Evolutionary conservation across 2,888 invertebrate species (phyloP), one percentile per base, ranked within the genome.

Genomic region (Ashinkailepas kermadecensis): DNA sequence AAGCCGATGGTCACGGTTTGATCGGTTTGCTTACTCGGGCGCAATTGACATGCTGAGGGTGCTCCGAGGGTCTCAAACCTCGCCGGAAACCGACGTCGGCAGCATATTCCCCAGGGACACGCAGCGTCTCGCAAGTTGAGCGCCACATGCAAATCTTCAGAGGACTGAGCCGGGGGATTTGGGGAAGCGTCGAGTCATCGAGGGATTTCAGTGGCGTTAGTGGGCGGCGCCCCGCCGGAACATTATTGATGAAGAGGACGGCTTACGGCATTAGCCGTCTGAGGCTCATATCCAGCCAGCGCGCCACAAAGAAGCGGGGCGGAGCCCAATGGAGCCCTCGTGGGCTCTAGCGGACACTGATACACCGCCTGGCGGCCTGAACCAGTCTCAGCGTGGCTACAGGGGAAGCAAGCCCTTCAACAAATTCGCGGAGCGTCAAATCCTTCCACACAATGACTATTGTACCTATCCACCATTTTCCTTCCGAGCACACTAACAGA

Each of bases 211-310:
- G 25, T 21, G 23, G 39, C 70, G 70, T 39, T 70, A 13, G 15
- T 4, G 23, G 25, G 70, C 70, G 4, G 25, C 25, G 11, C 15
- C 15, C 70, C 15, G 39, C 15, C 25, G 39, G 39, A 23, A 39
- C 39, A 70, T 70, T 70, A 70, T 70, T 70, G 70, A 70, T 70
- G 70, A 70, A 65, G 70, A 70, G 39, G 39, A 25, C 23, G 67
- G 70, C 70, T 70, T 70, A 70, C 13, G 70, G 70, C 70, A 70
- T 70, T 70, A 70, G 70, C 15, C 23, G 70, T 25, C 3, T 3
- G 67, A 64, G 64, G n/a, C 12, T 25, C 70, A 10, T 15, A 12
- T 25, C 13, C 70, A 70, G 70, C 70, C 39, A 12, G 15, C 15
- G 23, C 10, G 15, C 13, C 70, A 13, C 70, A 70, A 10, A 70